phyloP scores from a whole-genome alignment of 2,113 vertebrate species.

The Picathartes gymnocephalus region DNA sequence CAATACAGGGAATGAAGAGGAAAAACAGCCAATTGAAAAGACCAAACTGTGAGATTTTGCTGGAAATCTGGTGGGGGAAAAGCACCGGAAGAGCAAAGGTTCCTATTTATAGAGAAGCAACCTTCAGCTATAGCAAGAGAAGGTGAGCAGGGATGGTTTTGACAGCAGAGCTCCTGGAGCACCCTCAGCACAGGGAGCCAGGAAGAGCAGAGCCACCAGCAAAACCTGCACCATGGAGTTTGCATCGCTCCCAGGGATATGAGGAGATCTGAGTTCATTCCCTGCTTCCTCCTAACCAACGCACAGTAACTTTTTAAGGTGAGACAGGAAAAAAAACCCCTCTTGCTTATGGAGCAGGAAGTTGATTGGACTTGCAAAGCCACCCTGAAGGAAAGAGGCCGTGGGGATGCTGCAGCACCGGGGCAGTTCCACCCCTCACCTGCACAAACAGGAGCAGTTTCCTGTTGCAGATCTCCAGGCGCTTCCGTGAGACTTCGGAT shows the following conservation, averaged over 20 bases:
- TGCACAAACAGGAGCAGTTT: slow-evolving; percentile 86
- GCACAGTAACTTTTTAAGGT: neutral
- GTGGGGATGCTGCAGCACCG: neutral
- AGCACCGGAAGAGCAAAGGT: neutral
- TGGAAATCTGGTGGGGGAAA: rapidly evolving
- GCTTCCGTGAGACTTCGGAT: slow-evolving; percentile 82
- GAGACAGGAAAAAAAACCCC: neutral
- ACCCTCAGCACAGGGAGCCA: neutral
- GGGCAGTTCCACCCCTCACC: slow-evolving; percentile 50
- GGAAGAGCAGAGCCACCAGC: neutral
- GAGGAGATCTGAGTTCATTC: neutral
- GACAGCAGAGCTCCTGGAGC: neutral
- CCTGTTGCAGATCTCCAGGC: slow-evolving; percentile 85
- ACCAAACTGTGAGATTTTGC: neutral
- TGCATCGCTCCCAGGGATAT: neutral
- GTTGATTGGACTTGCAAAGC: neutral
- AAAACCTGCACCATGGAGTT: neutral
- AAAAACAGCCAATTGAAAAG: neutral
- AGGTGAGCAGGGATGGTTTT: neutral
- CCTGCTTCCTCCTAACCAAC: neutral
- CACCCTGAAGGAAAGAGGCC: neutral
- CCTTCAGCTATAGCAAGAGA: neutral
- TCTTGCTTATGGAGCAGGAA: neutral
- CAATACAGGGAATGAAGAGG: neutral
- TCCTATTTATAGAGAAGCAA: neutral